Evolutionary conservation across 2,797 vertebrate genomes (phyloP).

Genomic region (Atherinosoma microstoma): DNA sequence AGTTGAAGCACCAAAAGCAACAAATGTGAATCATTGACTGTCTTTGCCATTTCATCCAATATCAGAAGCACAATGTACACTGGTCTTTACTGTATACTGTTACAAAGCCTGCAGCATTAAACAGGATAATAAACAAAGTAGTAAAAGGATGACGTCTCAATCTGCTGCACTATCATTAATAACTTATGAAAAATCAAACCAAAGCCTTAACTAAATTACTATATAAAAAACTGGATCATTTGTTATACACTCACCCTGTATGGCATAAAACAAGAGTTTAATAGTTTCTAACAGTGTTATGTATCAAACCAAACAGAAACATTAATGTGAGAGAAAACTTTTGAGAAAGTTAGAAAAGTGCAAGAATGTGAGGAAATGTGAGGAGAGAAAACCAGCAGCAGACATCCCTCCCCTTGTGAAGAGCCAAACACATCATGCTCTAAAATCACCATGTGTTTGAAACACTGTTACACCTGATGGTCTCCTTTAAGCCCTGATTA

Average conservation of each 20-base stretch:
- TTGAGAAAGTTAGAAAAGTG: not conserved
- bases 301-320: constrained; percentile 1
- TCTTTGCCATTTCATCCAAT: not conserved
- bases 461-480: constrained; percentile 93
- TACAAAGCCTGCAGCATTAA: not conserved
- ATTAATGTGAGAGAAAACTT: not conserved
- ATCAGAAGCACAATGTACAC: not conserved
- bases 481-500: constrained; percentile 99
- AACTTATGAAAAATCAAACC: not conserved
- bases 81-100: not conserved
- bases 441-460: constrained; percentile 59
- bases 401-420: constrained; percentile 25
- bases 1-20: not conserved
- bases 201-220: not conserved
- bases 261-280: not conserved
- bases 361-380: constrained; percentile 31
- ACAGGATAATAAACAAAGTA: constrained; percentile 5
- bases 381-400: constrained; percentile 26
- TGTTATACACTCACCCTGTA: not conserved
- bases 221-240: not conserved
- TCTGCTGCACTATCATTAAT: not conserved
- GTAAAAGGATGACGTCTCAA: not conserved
- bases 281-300: not conserved
- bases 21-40: not conserved
- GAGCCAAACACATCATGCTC: constrained; percentile 59